Evolutionary conservation across 2,888 invertebrate genomes (phyloP), one percentile per base, ranked within the genome.

Genomic region (Drosophila monieri): DNA sequence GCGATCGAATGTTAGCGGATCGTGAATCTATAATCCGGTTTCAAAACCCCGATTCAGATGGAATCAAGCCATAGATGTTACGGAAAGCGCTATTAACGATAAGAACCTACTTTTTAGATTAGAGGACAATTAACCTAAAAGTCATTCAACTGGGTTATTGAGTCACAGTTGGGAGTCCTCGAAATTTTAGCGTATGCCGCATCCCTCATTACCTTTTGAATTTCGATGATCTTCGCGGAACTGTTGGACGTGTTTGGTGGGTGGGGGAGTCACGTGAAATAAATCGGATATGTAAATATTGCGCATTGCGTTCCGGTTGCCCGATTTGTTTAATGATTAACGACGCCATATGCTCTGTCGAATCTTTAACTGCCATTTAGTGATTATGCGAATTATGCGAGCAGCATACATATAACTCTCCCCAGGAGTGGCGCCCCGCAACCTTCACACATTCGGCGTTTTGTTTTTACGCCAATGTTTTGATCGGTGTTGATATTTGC

Each of bases 241-340:
- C 57, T 66, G 43, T 27, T 66, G 43, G 30, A 64, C 44, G 44
- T 44, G 57, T 6, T 48, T 32, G 14, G 60, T 12, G 37, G 44
- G 32, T 49, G 65, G 32, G 35, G 46, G 43, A 65, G 66, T 44
- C 47, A 64, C 69, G 64, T 67, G 59, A 60, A 64, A 43, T 21
- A 53, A 64, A 32, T 72, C 62, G 51, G 73, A 83, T 80, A 86
- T 83, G 80, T 74, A 72, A 83, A 79, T 73, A 67, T 21, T 83
- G 75, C 80, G 77, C 69, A 72, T 55, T 56, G 44, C 77, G 83
- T 84, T 84, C 85, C 83, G 83, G 78, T 84, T 84, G 71, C 80
- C 76, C 73, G 87, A 66, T 65, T 76, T 66, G 72, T 62, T 64
- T 80, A 75, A 84, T 80, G 74, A 86, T 73, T 65, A 48, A 57